Evolutionary conservation across 1,140 invertebrate genomes (phyloP).

Genomic region (Apis cerana): DNA sequence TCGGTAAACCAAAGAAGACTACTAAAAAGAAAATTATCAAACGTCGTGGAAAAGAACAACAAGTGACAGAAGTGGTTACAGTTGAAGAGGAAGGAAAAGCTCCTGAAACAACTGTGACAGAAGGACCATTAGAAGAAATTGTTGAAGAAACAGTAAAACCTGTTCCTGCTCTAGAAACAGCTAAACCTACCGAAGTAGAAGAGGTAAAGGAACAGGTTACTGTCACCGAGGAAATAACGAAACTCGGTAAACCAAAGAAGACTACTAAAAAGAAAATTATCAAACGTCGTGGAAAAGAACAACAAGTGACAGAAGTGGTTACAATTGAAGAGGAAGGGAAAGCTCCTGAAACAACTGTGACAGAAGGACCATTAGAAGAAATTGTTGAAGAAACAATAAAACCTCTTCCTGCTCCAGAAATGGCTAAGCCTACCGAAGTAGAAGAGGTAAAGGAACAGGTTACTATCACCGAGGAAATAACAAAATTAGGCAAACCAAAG

Average conservation of each 20-base stretch:
- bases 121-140: no score
- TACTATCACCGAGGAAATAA: constrained; percentile 46
- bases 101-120: no score
- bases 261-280: constrained; percentile 72
- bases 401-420: constrained; percentile 48
- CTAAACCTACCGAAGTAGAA: no score
- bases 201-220: no score
- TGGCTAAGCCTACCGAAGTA: constrained; percentile 41
- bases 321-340: constrained; percentile 61
- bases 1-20: constrained; percentile 63
- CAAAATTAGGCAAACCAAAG: constrained; percentile 75
- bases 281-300: constrained; percentile 69
- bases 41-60: constrained; percentile 69
- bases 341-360: neutral
- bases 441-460: no score
- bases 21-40: constrained; percentile 74
- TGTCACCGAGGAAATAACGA: no score
- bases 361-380: constrained; percentile 69
- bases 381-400: neutral
- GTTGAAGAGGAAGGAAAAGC: constrained; percentile 55
- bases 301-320: constrained; percentile 71
- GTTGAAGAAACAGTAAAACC: no score
- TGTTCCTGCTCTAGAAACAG: no score
- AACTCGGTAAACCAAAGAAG: constrained; percentile 60
- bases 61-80: constrained; percentile 71